Evolutionary conservation across 2,888 invertebrate species (phyloP), one percentile per base, ranked within the genome.

Genomic region (Euzetes globulus): DNA sequence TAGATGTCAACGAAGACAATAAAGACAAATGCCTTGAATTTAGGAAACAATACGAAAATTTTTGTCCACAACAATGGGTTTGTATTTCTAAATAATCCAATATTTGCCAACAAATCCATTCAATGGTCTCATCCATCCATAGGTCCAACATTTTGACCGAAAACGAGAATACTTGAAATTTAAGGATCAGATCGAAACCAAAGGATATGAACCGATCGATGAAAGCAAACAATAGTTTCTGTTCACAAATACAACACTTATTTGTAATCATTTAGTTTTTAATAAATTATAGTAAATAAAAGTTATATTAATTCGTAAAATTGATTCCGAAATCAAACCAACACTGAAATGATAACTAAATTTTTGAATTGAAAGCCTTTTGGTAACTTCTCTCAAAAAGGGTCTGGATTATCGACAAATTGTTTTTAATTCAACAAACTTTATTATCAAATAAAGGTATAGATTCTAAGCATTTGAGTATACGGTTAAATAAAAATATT

Each of bases 101-200:
- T 1, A 13, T 60, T 15, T n/a, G n/a, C n/a, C n/a, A n/a, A n/a
- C n/a, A n/a, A n/a, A n/a, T n/a, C n/a, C 3, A 25, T 68, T 65
- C 13, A 55, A 75, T 17, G 50, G 19, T 63, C 70, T 76, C 60
- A 65, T 72, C 29, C 4, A 25, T 29, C 22, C 70, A 77, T 76
- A 78, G 96, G 92, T 95, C 63, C 91, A 91, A 82, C 94, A 96
- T 84, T 96, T 96, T 83, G 94, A 94, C 85, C 88, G 92, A 80
- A 93, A 92, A 84, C 85, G 92, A 81, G 90, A 90, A 79, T 95
- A 91, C 83, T 86, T 92, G 80, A 87, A 90, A 81, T 95, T 91
- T 83, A 93, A 94, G 85, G 89, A 90, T 80, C 90, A 89, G 86
- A 89, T 95, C 83, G 90, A 91, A 81, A 88, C 88, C 81, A 88